Conservation (phyloP, 2,113 vertebrate species). For the Coregonus clupeaformis region DNA sequence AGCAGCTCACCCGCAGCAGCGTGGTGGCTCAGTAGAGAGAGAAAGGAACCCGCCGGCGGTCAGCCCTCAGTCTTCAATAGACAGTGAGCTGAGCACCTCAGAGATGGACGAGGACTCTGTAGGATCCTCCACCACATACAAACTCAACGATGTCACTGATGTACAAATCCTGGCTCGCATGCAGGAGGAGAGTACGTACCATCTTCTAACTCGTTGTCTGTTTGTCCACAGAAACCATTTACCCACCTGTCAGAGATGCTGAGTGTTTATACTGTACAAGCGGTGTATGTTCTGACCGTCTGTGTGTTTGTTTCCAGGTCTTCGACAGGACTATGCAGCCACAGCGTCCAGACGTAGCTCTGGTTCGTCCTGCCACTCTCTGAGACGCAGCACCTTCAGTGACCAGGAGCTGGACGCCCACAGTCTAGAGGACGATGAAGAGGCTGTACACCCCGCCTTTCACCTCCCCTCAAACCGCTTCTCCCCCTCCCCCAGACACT, state of each 20-base stretch:
- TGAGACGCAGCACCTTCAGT: slow-evolving; percentile 90
- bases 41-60: slow-evolving; percentile 86
- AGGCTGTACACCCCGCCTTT: slow-evolving; percentile 82
- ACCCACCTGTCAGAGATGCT: not conserved
- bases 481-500: slow-evolving; percentile 92
- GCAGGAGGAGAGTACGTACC: slow-evolving; percentile 91
- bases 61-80: slow-evolving; percentile 94
- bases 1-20: slow-evolving; percentile 85
- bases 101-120: slow-evolving; percentile 99
- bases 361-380: slow-evolving; percentile 94
- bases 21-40: slow-evolving; percentile 82
- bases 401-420: slow-evolving; percentile 97
- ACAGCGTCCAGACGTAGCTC: slow-evolving; percentile 93
- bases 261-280: not conserved
- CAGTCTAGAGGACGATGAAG: slow-evolving; percentile 96
- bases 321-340: slow-evolving; percentile 95
- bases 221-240: not conserved
- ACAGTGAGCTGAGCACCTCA: slow-evolving; percentile 97
- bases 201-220: not conserved
- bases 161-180: slow-evolving; percentile 97
- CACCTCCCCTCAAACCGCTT: slow-evolving; percentile 85
- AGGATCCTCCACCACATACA: slow-evolving; percentile 90
- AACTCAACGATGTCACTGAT: slow-evolving; percentile 96
- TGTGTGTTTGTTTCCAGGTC: slow-evolving; percentile 70
- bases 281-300: not conserved